Percentiles rank a stretch among this genome's conserved stretches.
Conservation (phyloP, 35 echinoderm and acorn worm species). For the Apostichopus japonicus region DNA sequence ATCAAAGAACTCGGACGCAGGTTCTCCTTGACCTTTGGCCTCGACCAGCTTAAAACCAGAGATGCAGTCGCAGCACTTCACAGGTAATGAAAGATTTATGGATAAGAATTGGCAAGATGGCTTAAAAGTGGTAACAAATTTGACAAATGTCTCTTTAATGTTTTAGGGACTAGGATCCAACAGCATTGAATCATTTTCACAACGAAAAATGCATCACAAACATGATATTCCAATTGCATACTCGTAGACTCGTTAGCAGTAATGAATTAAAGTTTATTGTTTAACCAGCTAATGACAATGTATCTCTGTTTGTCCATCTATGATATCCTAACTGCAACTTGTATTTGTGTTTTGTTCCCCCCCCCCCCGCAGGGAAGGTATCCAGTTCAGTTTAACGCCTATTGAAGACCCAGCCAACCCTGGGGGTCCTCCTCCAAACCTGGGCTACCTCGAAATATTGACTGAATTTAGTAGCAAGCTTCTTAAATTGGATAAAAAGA, state of each 20-base stretch:
- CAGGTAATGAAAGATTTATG: conserved; percentile 62
- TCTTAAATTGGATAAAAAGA: conserved; percentile 92
- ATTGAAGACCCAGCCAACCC: conserved; percentile 78
- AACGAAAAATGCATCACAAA: too few species aligned
- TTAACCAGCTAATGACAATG: too few species aligned
- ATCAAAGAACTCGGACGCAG: conserved; percentile 94
- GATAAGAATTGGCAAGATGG: too few species aligned
- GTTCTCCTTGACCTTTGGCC: conserved; percentile 96
- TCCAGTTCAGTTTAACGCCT: conserved; percentile 86
- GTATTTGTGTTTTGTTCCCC: background rate
- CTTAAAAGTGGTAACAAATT: too few species aligned
- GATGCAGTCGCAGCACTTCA: conserved; percentile 97
- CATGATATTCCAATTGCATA: too few species aligned
- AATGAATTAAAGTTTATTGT: too few species aligned
- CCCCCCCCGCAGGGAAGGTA: conserved; percentile 75
- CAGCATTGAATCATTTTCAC: too few species aligned
- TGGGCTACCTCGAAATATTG: conserved; percentile 91
- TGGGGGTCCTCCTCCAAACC: conserved; percentile 88
- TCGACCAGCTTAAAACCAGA: conserved; percentile 97
- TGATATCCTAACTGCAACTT: background rate
- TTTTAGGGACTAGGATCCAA: too few species aligned
- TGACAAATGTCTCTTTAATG: too few species aligned
- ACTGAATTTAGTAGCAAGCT: conserved; percentile 94
- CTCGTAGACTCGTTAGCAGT: too few species aligned
- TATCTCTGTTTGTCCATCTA: too few species aligned